phyloP scores from a whole-genome alignment of 2,888 invertebrate genomes.

The Andrena bicolor region DNA sequence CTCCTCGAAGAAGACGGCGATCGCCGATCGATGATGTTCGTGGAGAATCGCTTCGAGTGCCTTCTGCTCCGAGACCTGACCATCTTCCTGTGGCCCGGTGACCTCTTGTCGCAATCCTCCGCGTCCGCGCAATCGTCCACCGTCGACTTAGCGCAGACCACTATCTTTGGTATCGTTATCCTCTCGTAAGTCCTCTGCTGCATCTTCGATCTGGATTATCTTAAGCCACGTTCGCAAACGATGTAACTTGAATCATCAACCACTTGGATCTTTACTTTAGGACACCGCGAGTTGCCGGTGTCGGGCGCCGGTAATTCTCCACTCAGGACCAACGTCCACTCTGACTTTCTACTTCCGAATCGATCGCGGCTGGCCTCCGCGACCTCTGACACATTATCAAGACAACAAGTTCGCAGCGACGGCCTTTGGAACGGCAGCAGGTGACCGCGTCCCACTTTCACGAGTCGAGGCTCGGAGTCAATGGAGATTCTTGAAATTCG shows the following conservation, averaged over 20 bases:
- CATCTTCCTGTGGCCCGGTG: constrained; percentile 68
- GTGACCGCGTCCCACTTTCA: constrained; percentile 30
- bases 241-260: no score
- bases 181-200: constrained; percentile 76
- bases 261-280: neutral
- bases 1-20: constrained; percentile 82
- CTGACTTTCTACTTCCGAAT: neutral
- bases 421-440: neutral
- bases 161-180: constrained; percentile 80
- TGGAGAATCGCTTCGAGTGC: constrained; percentile 72
- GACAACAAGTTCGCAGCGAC: neutral
- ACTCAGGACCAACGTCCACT: neutral
- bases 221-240: no score
- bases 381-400: neutral
- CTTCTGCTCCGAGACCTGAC: constrained; percentile 70
- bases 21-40: constrained; percentile 69
- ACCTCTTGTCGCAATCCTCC: constrained; percentile 52
- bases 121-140: constrained; percentile 33
- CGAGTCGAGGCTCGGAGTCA: constrained; percentile 11
- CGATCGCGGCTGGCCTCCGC: neutral
- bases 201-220: constrained; percentile 63
- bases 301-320: neutral
- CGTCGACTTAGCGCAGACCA: constrained; percentile 76
- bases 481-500: constrained; percentile 29
- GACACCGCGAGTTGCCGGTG: neutral